phyloP scores from a whole-genome alignment of 2,113 vertebrate species.

The Albula goreensis region DNA sequence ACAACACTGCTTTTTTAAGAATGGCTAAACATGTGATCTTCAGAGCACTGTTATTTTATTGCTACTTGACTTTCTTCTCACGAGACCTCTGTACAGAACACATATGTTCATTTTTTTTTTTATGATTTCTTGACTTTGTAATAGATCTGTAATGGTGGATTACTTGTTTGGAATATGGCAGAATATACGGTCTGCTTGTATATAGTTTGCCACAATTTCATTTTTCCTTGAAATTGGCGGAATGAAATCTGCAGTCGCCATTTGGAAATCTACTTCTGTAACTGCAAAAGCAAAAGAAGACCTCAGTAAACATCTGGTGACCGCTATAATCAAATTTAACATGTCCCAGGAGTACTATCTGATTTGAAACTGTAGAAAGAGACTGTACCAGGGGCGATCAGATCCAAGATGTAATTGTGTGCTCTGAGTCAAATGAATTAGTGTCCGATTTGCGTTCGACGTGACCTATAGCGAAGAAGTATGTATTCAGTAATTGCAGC shows the following conservation, averaged over 20 bases:
- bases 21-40: not conserved
- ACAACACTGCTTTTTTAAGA: not conserved
- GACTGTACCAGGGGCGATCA: not conserved
- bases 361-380: slow-evolving; percentile 13
- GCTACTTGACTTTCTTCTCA: not conserved
- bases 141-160: not conserved
- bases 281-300: not conserved
- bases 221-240: slow-evolving; percentile 2
- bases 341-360: not conserved
- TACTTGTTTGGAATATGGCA: not conserved
- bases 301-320: slow-evolving; percentile 9
- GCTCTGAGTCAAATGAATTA: not conserved
- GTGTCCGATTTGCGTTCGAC: not conserved
- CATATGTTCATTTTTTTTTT: not conserved
- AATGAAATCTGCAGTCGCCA: not conserved
- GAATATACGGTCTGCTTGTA: not conserved
- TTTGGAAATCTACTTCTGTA: slow-evolving; percentile 1
- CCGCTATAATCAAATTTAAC: slow-evolving; percentile 17
- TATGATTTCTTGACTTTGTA: not conserved
- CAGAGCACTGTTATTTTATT: not conserved
- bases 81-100: not conserved
- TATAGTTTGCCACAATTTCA: not conserved
- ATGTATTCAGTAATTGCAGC: not conserved
- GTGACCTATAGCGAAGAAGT: not conserved
- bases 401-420: not conserved